Evolutionary conservation across 30 jellyfish, hydroid and myxozoan species (phyloP).

Genomic region (Aurelia aurita complex sp. Pacific): DNA sequence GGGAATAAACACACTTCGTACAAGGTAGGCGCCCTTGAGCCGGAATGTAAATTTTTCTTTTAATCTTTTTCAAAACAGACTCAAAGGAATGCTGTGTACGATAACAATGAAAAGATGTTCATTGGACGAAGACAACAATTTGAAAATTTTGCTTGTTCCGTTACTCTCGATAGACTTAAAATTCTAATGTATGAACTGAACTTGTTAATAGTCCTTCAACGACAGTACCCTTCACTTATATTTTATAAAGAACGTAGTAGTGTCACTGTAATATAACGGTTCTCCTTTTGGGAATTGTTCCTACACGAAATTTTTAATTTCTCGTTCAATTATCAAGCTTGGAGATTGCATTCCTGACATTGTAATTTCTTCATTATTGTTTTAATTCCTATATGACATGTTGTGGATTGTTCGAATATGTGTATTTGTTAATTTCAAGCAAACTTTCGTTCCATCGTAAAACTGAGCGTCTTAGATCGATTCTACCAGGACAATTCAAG

Average conservation of each 20-base stretch:
- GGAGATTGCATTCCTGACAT: constrained; percentile 10
- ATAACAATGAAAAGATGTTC: constrained; percentile 13
- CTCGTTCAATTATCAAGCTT: constrained; percentile 11
- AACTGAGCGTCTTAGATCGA: no score
- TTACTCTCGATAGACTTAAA: constrained; percentile 17
- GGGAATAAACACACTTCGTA: no score
- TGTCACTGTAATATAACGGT: no score
- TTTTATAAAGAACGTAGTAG: no score
- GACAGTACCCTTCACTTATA: neutral
- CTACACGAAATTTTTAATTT: constrained; percentile 14
- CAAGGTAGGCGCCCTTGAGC: no score
- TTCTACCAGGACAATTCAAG: no score
- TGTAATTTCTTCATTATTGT: constrained; percentile 26
- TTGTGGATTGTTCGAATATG: constrained; percentile 29
- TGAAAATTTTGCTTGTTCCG: constrained; percentile 4
- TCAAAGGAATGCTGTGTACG: constrained; percentile 73
- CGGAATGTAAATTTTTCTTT: no score
- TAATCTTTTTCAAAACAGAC: no score
- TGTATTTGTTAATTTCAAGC: no score
- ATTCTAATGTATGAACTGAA: constrained; percentile 37
- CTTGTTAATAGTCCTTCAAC: constrained; percentile 26
- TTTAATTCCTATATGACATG: constrained; percentile 31
- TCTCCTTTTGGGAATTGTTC: constrained; percentile 9
- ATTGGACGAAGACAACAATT: constrained; percentile 34
- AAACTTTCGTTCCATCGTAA: no score